phyloP scores from a whole-genome alignment of 2,797 vertebrate species.

The Gastrophryne carolinensis region DNA sequence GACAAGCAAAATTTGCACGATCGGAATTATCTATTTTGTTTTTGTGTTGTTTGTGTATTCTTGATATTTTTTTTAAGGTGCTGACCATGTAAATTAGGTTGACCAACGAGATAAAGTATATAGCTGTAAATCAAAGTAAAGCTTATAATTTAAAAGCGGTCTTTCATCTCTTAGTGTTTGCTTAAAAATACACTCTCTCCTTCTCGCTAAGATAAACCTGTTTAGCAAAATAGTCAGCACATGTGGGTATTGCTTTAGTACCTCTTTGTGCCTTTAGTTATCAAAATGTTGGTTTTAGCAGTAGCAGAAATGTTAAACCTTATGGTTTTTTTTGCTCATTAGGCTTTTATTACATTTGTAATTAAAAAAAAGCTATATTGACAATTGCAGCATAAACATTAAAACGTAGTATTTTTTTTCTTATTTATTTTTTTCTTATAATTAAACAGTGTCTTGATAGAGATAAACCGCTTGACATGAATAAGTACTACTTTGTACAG shows the following conservation, averaged over 20 bases:
- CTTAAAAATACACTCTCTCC: not conserved
- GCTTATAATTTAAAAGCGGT: constrained; percentile 72
- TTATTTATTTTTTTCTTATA: not conserved
- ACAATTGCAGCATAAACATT: too few species aligned
- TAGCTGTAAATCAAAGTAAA: constrained; percentile 61
- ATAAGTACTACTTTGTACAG: not conserved
- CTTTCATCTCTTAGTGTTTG: constrained; percentile 61
- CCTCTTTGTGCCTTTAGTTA: not conserved
- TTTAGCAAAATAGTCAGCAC: not conserved
- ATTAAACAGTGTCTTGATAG: not conserved
- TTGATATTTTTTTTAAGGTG: constrained; percentile 79
- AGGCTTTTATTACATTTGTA: too few species aligned
- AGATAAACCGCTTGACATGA: not conserved
- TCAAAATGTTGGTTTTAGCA: not conserved
- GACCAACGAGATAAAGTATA: constrained; percentile 62
- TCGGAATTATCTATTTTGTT: constrained; percentile 73
- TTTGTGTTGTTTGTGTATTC: constrained; percentile 71
- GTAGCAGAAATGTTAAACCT: too few species aligned
- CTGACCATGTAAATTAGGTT: constrained; percentile 73
- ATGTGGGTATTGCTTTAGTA: not conserved
- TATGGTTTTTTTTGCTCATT: too few species aligned
- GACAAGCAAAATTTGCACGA: constrained; percentile 93
- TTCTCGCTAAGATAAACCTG: not conserved
- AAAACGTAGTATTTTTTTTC: not conserved
- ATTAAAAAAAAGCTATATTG: too few species aligned